Percentiles rank a stretch among this genome's conserved stretches.
These are phyloP conservation scores for Protaetia brevitarsis DNA, from an alignment of 1,140 invertebrate genomes.

Conservation along the genomic window DNA sequence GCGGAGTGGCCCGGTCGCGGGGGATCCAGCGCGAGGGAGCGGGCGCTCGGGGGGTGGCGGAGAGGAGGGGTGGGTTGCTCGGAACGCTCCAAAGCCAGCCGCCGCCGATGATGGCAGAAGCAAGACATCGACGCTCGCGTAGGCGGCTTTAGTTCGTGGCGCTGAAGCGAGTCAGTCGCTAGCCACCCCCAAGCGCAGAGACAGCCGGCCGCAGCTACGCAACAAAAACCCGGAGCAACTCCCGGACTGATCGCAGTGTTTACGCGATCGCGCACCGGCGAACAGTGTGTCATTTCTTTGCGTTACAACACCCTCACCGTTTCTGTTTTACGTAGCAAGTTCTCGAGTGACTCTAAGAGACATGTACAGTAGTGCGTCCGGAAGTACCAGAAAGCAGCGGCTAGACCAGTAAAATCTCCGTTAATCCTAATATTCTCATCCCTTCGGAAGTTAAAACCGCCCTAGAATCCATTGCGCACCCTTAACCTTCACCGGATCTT, in stretches of 20 bases:
- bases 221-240: slow-evolving; percentile 2
- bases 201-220: slow-evolving; percentile 27
- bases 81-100: too few relatives aligned
- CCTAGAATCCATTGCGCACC: too few relatives aligned
- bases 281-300: slow-evolving; percentile 2
- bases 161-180: slow-evolving; percentile 42
- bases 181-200: slow-evolving; percentile 36
- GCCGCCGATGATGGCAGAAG: slow-evolving; percentile 29
- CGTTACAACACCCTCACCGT: neutral
- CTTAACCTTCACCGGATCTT: too few relatives aligned
- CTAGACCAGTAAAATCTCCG: too few relatives aligned
- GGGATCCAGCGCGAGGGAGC: too few relatives aligned
- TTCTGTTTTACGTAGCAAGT: neutral
- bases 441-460: too few relatives aligned
- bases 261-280: neutral
- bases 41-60: neutral
- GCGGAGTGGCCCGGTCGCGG: too few relatives aligned
- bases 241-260: slow-evolving; percentile 11
- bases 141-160: slow-evolving; percentile 41
- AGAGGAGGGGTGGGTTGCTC: slow-evolving; percentile 7
- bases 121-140: slow-evolving; percentile 34
- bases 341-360: neutral
- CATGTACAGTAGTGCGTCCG: too few relatives aligned
- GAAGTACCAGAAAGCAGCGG: too few relatives aligned
- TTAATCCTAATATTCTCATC: too few relatives aligned